phyloP scores from a whole-genome alignment of 2,888 invertebrate genomes.

The Coelogynopora nodosa region DNA sequence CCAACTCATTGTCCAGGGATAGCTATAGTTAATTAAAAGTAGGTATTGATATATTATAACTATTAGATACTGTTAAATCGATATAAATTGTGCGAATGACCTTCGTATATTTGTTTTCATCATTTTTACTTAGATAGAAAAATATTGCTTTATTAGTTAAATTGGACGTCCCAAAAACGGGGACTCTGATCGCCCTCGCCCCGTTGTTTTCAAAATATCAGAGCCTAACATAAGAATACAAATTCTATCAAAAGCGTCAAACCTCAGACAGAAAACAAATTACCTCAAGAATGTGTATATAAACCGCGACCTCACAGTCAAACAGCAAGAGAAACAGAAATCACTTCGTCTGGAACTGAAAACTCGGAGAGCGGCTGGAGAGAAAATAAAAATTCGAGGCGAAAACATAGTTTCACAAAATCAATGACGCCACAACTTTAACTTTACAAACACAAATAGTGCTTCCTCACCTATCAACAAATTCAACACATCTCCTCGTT shows the following conservation, averaged over 20 bases:
- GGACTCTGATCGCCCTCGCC: neutral
- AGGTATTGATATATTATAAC: too few relatives aligned
- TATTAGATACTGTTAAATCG: too few relatives aligned
- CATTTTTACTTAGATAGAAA: too few relatives aligned
- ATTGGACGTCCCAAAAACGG: neutral
- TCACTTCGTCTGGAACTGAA: conserved; percentile 4
- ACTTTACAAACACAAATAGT: too few relatives aligned
- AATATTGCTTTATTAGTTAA: too few relatives aligned
- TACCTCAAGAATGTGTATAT: neutral
- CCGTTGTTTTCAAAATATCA: neutral
- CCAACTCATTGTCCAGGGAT: too few relatives aligned
- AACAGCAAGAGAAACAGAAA: neutral
- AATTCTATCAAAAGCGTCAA: neutral
- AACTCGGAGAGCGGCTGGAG: neutral
- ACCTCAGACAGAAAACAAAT: neutral
- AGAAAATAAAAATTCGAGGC: neutral
- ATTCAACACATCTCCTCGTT: neutral
- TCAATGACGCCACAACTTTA: neutral
- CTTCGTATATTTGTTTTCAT: too few relatives aligned
- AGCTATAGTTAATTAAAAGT: too few relatives aligned
- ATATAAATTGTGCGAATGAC: too few relatives aligned
- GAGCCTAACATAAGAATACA: conserved; percentile 1
- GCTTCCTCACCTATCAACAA: too few relatives aligned
- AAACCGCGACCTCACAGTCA: conserved; percentile 18
- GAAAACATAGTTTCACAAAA: neutral